Evolutionary conservation across 2,113 vertebrate species (phyloP), one percentile per base, ranked within the genome.

Genomic region (Xiphophorus hellerii): DNA sequence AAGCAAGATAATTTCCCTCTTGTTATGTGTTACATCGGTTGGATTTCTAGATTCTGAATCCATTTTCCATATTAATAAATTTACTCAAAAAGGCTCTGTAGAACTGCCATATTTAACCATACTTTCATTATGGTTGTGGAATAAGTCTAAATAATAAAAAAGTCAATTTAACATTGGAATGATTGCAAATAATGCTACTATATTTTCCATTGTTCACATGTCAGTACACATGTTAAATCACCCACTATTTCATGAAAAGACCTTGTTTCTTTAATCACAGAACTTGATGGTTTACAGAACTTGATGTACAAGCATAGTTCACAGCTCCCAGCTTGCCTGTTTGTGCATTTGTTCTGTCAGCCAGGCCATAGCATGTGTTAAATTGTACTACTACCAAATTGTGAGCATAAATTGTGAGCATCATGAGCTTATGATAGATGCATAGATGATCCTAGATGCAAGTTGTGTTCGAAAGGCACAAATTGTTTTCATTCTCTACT

Each of bases 341-440:
- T 42, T 66, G 42, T 78, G 76, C 28, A 37, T 66, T 84, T 66
- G 28, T 44, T 60, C 54, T 82, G 76, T 77, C 71, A 44, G 30
- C 30, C 30, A 30, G 30, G 3, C 3, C 30, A 30, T 30, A 30
- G 42, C 22, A 73, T 37, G 28, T 63, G 51, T 74, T 60, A 60
- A 28, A 71, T 68, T 71, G n/a, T 62, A 35, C 22, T 30, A 37
- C 51, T 33, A 31, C 12, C 33, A 28, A 42, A 25, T 30, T 66
- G 35, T 61, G 48, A 72, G 14, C 4, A 11, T 33, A 27, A 42
- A 25, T 30, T 66, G 35, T 61, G 48, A 72, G 13, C 3, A 25
- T 58, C 37, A 48, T 25, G 30, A 62, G 71, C 29, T 44, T 20
- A 29, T 78, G 69, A 51, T 29, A 72, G 15, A 80, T 28, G 28